These are phyloP conservation scores for Vulpes ferrilata DNA, from an alignment of 2,113 vertebrate species.

Conservation along the genomic window DNA sequence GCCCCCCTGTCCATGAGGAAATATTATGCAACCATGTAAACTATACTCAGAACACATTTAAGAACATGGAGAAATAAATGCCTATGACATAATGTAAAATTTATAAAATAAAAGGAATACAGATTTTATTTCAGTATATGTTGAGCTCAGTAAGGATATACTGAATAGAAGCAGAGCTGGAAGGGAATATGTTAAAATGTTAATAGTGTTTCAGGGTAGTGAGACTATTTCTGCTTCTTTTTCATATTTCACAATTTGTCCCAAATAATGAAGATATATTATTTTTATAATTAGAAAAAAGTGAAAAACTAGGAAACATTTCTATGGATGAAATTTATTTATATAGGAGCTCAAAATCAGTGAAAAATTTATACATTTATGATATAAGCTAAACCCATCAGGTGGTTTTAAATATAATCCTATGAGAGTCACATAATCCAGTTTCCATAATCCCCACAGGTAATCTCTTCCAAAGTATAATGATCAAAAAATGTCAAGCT, in stretches of 20 bases:
- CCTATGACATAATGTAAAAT: background rate
- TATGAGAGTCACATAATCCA: background rate
- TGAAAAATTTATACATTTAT: background rate
- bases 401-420: constrained; percentile 8
- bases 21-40: constrained; percentile 3
- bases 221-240: background rate
- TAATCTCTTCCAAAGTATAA: background rate
- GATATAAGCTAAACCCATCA: background rate
- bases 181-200: background rate
- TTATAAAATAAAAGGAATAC: background rate
- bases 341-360: constrained; percentile 34
- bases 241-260: background rate
- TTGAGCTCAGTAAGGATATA: background rate
- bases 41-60: background rate
- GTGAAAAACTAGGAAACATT: background rate
- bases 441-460: background rate
- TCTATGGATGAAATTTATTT: background rate
- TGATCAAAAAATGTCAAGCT: background rate
- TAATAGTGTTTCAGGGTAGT: background rate
- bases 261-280: background rate
- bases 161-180: background rate
- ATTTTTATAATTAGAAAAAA: constrained; percentile 25
- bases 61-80: background rate
- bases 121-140: background rate
- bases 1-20: background rate